Evolutionary conservation across 2,113 vertebrate genomes (phyloP).

Genomic region (Gadus macrocephalus): DNA sequence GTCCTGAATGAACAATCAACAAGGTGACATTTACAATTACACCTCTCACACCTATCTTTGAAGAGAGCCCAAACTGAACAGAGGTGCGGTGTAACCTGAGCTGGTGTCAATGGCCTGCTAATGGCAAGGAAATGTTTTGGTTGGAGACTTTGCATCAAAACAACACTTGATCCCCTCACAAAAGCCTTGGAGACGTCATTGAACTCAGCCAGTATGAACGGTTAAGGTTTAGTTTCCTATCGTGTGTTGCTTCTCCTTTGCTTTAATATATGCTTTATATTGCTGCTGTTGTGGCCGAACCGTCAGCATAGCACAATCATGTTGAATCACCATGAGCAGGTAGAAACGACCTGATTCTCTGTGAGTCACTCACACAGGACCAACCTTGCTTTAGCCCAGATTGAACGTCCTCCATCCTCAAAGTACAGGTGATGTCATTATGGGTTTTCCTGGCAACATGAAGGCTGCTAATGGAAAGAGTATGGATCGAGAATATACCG

Average conservation of each 20-base stretch:
- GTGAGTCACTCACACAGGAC: not conserved
- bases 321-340: no score
- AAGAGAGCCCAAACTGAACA: slow-evolving; percentile 23
- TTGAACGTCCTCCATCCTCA: slow-evolving; percentile 29
- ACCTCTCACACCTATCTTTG: slow-evolving; percentile 20
- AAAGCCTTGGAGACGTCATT: not conserved
- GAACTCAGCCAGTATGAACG: no score
- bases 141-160: slow-evolving; percentile 34
- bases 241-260: no score
- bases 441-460: slow-evolving; percentile 18
- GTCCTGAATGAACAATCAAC: slow-evolving; percentile 32
- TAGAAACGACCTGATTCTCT: no score
- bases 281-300: no score
- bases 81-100: slow-evolving; percentile 25
- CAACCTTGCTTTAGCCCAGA: slow-evolving; percentile 22
- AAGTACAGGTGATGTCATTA: slow-evolving; percentile 25
- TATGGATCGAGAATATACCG: slow-evolving; percentile 1
- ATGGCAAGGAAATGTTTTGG: slow-evolving; percentile 15
- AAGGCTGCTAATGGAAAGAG: slow-evolving; percentile 14
- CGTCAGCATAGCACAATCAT: no score
- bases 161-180: slow-evolving; percentile 22
- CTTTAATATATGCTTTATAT: no score
- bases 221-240: no score
- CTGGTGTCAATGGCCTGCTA: slow-evolving; percentile 14
- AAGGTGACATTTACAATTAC: slow-evolving; percentile 39